phyloP scores from a whole-genome alignment of 2,113 vertebrate species.

The Sminthopsis crassicaudata region DNA sequence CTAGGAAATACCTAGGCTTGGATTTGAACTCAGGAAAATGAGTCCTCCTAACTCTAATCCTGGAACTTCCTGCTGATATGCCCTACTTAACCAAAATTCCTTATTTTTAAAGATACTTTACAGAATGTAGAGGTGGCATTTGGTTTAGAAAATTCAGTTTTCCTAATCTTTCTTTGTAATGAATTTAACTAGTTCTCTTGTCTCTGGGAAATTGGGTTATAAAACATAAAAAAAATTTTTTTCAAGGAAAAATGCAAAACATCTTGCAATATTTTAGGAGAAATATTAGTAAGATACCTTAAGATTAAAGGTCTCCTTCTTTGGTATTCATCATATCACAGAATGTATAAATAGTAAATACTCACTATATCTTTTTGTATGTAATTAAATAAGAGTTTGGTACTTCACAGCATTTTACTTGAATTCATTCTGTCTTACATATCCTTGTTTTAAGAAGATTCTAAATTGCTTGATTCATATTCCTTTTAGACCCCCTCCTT shows the following conservation, averaged over 20 bases:
- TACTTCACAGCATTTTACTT: neutral
- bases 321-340: neutral
- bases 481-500: neutral
- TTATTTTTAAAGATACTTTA: neutral
- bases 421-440: neutral
- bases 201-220: constrained; percentile 6
- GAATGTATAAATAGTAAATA: neutral
- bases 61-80: neutral
- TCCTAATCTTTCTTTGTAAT: constrained; percentile 1
- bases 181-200: neutral
- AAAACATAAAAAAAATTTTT: neutral
- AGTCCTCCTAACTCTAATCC: neutral
- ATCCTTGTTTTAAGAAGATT: neutral
- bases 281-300: neutral
- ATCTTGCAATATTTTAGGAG: neutral
- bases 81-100: neutral
- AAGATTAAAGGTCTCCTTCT: neutral
- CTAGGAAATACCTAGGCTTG: neutral
- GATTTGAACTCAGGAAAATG: neutral
- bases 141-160: neutral
- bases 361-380: neutral
- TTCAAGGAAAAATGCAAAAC: neutral
- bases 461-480: neutral
- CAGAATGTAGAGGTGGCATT: neutral
- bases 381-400: neutral